These are phyloP conservation scores for Leiothrix lutea DNA, from an alignment of 2,113 vertebrate genomes.

Conservation along the genomic window DNA sequence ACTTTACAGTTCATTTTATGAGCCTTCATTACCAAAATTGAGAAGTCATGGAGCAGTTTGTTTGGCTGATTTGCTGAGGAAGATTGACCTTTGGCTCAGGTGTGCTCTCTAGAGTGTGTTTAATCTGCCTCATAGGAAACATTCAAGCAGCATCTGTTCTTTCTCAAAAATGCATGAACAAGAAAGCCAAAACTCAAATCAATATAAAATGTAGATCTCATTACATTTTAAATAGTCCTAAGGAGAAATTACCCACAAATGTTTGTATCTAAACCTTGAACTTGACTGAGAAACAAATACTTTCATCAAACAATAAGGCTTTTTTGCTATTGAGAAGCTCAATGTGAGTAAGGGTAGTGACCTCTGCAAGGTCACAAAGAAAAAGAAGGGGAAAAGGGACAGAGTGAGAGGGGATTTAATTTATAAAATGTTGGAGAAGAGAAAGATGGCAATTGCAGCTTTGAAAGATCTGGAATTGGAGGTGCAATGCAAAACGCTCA, in stretches of 20 bases:
- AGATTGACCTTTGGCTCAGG: neutral
- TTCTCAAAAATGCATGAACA: constrained; percentile 36
- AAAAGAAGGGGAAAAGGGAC: neutral
- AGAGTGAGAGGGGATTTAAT: neutral
- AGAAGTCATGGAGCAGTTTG: neutral
- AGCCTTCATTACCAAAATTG: neutral
- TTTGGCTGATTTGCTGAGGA: neutral
- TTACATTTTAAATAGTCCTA: constrained; percentile 24
- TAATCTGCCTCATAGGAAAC: constrained; percentile 28
- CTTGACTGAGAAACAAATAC: neutral
- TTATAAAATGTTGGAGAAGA: neutral
- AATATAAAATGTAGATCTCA: neutral
- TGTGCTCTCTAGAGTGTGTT: neutral
- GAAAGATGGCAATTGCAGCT: neutral
- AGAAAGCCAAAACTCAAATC: constrained; percentile 15
- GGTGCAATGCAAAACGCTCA: neutral
- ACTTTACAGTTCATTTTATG: constrained; percentile 15
- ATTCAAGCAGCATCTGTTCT: constrained; percentile 46
- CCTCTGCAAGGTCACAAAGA: neutral
- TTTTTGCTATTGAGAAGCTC: neutral
- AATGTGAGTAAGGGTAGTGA: neutral
- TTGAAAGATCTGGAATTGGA: neutral
- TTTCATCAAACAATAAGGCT: neutral
- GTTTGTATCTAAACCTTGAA: constrained; percentile 16
- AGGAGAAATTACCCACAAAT: neutral